These are phyloP conservation scores for Sinocyclocheilus maitianheensis DNA, from an alignment of 2,113 vertebrate genomes.

Conservation along the genomic window DNA sequence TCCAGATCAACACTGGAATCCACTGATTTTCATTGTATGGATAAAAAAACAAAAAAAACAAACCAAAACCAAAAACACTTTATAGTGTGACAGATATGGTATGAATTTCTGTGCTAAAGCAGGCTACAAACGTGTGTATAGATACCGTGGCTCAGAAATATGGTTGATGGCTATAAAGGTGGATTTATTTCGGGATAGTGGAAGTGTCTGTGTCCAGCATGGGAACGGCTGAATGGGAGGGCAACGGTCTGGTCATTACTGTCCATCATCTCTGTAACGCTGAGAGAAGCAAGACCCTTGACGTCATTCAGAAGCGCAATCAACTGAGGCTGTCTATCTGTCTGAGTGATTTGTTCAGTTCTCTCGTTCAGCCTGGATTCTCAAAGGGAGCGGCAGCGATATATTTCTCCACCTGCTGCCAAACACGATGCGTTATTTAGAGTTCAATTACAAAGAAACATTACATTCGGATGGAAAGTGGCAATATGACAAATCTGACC, in stretches of 20 bases:
- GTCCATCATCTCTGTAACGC: slow-evolving; percentile 33
- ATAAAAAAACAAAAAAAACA: background rate
- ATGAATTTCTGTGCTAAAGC: background rate
- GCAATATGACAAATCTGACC: slow-evolving; percentile 30
- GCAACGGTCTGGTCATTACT: slow-evolving; percentile 29
- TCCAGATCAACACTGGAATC: background rate
- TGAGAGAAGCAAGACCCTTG: background rate
- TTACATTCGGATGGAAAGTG: slow-evolving; percentile 31
- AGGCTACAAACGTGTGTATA: background rate
- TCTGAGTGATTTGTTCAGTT: background rate
- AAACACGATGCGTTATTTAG: background rate
- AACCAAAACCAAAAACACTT: background rate
- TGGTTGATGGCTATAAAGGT: background rate
- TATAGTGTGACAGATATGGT: background rate
- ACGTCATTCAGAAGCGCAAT: slow-evolving; percentile 12
- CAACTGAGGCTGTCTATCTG: slow-evolving; percentile 19
- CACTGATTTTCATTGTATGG: background rate
- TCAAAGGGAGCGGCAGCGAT: background rate
- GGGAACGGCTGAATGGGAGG: slow-evolving; percentile 1
- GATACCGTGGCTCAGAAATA: background rate
- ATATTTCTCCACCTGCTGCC: slow-evolving; percentile 18
- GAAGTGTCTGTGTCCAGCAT: slow-evolving; percentile 5
- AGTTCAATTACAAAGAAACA: slow-evolving; percentile 41
- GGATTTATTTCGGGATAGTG: slow-evolving; percentile 15
- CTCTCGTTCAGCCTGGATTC: background rate